Evolutionary conservation across 1,140 invertebrate species (phyloP), one percentile per base, ranked within the genome.

Genomic region (Harpegnathos saltator): DNA sequence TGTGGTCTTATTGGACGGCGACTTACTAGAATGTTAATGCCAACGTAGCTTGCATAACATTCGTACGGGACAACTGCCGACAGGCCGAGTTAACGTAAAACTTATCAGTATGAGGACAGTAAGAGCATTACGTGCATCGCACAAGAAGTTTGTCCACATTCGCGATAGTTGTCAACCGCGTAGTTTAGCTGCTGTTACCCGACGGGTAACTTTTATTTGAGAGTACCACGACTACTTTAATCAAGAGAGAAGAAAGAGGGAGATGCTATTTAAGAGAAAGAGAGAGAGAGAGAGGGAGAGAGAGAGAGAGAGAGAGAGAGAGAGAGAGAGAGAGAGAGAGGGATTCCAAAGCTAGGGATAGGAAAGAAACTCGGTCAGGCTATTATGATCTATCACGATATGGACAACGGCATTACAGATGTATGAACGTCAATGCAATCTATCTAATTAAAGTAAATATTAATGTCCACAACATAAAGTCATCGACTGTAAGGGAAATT

Each of bases 141-240:
- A 56, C 71, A 59, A 73, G 71, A 73, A 73, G 56, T 73, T 73
- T 26, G 33, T 73, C 33, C 38, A 59, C 33, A 19, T 33, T 73
- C 33, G 19, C 24, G 54, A 17, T 73, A 59, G 33, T 61, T 59
- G 56, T 48, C 71, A 59, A 73, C 33, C 56, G 54, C 15, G 38
- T 15, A 44, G 56, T 7, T 73, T 59, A 44, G 19, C 9, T 38
- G 69, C 44, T 29, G n/a, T 72, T 73, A 59, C 44, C 59, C 22
- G 71, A 44, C 11, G 1, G n/a, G n/a, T n/a, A 61, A 59, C 26
- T 72, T 59, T 73, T 73, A 48, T 73, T 73, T n/a, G 33, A 73
- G 17, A 59, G 19, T 44, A 73, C 1, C 38, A 22, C 15, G 29
- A 71, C 26, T 19, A 12, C 7, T 44, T 73, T 73, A 58, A 73